phyloP scores from a whole-genome alignment of 1,140 invertebrate genomes.

The Holcopasites calliopsidis region DNA sequence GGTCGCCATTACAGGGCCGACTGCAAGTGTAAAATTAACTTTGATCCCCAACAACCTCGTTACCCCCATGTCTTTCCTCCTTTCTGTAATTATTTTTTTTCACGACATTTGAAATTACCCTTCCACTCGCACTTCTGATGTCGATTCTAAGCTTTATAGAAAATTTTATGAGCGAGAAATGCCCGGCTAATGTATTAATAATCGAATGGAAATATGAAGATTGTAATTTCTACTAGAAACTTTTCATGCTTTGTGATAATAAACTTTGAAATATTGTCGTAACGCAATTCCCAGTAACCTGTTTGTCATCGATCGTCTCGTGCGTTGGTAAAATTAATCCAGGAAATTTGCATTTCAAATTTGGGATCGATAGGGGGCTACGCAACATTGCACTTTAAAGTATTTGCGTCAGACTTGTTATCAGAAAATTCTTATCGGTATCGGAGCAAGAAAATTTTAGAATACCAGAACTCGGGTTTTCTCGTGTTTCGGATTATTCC shows the following conservation, averaged over 20 bases:
- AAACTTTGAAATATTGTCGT: no score
- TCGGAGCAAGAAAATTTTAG: no score
- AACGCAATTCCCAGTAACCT: slow-evolving; percentile 7
- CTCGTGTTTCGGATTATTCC: neutral
- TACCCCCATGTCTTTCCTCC: slow-evolving; percentile 11
- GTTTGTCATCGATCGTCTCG: neutral
- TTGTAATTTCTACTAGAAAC: no score
- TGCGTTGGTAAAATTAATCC: neutral
- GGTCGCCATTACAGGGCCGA: slow-evolving; percentile 36
- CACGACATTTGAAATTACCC: neutral
- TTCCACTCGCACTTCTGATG: neutral
- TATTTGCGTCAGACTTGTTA: neutral
- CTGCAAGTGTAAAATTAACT: slow-evolving; percentile 44
- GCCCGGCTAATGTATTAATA: no score
- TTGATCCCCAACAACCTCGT: slow-evolving; percentile 35
- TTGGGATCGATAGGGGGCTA: neutral
- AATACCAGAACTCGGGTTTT: neutral
- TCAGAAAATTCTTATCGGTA: neutral
- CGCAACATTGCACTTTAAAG: neutral
- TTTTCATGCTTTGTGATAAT: no score
- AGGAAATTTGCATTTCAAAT: slow-evolving; percentile 28
- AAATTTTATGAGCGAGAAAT: no score
- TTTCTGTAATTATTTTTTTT: slow-evolving; percentile 6
- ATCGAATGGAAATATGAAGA: no score
- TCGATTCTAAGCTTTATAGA: no score